Evolutionary conservation across 1,140 invertebrate genomes (phyloP).

Genomic region (Hycleus phaleratus): DNA sequence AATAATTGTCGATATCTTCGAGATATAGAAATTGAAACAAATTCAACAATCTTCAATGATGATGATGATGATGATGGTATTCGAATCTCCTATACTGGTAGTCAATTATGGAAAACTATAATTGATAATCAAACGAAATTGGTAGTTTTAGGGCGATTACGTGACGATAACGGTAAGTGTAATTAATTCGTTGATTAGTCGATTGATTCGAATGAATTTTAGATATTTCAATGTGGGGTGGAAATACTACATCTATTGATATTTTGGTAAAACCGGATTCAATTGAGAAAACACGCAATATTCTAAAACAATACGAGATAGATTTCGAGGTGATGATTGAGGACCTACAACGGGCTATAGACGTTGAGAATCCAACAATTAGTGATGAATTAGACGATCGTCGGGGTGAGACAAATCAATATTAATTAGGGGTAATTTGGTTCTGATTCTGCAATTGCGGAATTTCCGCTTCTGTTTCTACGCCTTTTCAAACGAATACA

Average conservation of each 20-base stretch:
- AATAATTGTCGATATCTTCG: no score
- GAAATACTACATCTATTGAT: constrained; percentile 57
- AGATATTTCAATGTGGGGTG: constrained; percentile 64
- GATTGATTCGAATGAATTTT: constrained; percentile 10
- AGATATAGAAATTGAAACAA: not conserved
- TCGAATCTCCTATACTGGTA: constrained; percentile 44
- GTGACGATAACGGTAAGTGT: constrained; percentile 42
- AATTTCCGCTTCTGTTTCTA: no score
- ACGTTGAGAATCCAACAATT: constrained; percentile 63
- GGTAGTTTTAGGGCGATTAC: constrained; percentile 40
- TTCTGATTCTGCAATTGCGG: no score
- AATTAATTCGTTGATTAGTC: not conserved
- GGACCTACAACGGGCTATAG: constrained; percentile 66
- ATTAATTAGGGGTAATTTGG: no score
- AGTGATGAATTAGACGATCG: constrained; percentile 57
- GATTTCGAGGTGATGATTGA: constrained; percentile 60
- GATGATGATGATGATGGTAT: constrained; percentile 16
- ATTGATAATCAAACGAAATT: constrained; percentile 36
- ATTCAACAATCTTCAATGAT: not conserved
- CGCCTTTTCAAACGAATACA: no score
- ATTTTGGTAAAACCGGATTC: constrained; percentile 54
- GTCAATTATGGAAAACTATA: constrained; percentile 45
- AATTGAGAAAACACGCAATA: constrained; percentile 46
- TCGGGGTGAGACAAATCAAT: constrained; percentile 51
- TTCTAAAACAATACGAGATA: constrained; percentile 48